Evolutionary conservation across 2,113 vertebrate genomes (phyloP), one percentile per base, ranked within the genome.

Genomic region (Arvicanthis niloticus): DNA sequence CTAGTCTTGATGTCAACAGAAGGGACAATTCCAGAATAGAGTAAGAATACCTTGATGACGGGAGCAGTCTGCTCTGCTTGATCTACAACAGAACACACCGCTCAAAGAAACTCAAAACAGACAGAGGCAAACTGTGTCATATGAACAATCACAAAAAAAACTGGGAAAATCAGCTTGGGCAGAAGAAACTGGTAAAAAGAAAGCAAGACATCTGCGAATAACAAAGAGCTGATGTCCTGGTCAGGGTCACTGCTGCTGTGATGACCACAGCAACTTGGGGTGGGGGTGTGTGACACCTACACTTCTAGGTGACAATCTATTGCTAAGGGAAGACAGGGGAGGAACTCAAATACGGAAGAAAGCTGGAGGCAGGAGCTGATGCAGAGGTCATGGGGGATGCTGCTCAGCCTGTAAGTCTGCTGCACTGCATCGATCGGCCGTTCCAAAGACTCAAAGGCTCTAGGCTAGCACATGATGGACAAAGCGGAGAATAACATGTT

Each of bases 61-160:
- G 67, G 51, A 60, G 4, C 51, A 48, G 31, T 6, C 60, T 80
- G 67, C 1, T 77, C 84, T 31, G 48, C 75, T 68, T 67, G 11
- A 34, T 24, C 21, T n/a, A 31, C 4, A 62, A 31, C 40, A 67
- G 34, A 62, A 19, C 42, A 7, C 22, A 75, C 29, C 22, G 48
- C 16, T 72, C 12, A 45, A 70, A 93, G n/a, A 78, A 96, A 91
- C 95, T 21, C 45, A 70, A 90, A 86, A 80, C 68, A 76, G 70
- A 24, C 37, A 65, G 48, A 4, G 65, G 42, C 76, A 37, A 29
- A 53, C 31, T 37, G 11, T 26, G 73, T 73, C 45, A 29, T 8
- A 0, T 7, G 26, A 91, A 42, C 24, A 89, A 68, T 37, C 0
- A 3, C 1, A 31, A 60, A 70, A 45, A 37, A 53, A 67, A 89